phyloP scores from a whole-genome alignment of 2,888 invertebrate genomes.

The Sussaba pulchella region DNA sequence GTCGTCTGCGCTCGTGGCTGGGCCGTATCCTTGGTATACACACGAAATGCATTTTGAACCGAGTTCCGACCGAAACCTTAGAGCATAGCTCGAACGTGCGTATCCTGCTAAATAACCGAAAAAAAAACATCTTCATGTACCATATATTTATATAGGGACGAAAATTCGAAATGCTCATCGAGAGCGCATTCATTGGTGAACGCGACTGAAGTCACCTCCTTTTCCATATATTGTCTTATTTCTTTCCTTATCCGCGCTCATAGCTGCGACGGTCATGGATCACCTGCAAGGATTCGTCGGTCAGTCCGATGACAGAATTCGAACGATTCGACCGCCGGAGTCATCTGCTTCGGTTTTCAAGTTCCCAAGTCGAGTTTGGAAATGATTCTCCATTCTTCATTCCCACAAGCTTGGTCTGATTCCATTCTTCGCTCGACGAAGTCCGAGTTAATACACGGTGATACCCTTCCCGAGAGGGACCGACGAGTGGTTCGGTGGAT shows the following conservation, averaged over 20 bases:
- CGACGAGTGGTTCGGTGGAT: constrained; percentile 17
- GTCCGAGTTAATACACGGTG: constrained; percentile 13
- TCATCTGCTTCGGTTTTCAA: not conserved
- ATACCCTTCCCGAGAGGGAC: constrained; percentile 22
- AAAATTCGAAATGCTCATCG: constrained; percentile 75
- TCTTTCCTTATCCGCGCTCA: too few species aligned
- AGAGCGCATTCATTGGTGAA: constrained; percentile 59
- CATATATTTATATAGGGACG: too few species aligned
- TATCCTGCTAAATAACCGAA: constrained; percentile 27
- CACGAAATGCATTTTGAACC: constrained; percentile 52
- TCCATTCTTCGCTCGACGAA: not conserved
- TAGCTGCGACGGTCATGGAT: too few species aligned
- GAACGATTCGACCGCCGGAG: too few species aligned
- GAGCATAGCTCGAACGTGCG: constrained; percentile 10
- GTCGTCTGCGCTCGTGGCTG: constrained; percentile 55
- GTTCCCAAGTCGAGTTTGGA: not conserved
- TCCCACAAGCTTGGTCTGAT: constrained; percentile 23
- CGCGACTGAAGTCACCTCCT: too few species aligned
- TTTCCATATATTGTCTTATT: too few species aligned
- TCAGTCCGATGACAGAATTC: too few species aligned
- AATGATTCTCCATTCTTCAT: not conserved
- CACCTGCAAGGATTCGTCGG: too few species aligned
- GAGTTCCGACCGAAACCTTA: constrained; percentile 51
- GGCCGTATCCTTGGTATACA: constrained; percentile 45
- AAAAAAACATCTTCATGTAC: constrained; percentile 35